phyloP scores from a whole-genome alignment of 2,797 vertebrate species.

The Eremophila alpestris region DNA sequence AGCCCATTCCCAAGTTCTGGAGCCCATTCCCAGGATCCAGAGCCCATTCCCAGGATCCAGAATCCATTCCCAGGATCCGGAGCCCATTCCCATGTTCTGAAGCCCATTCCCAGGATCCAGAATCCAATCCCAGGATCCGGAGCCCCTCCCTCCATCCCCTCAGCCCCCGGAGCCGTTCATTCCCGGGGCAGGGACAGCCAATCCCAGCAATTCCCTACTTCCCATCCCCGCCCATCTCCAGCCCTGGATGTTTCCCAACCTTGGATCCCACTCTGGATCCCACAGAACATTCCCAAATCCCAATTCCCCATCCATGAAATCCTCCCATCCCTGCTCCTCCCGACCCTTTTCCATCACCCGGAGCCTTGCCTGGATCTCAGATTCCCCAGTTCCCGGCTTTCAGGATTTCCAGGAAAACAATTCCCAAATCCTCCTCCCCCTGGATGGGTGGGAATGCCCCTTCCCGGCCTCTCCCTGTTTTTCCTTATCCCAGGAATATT shows the following conservation, averaged over 20 bases:
- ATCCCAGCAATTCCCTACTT: background rate
- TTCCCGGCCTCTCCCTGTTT: background rate
- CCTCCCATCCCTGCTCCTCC: background rate
- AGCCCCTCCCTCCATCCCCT: background rate
- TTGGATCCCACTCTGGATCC: background rate
- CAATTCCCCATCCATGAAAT: background rate
- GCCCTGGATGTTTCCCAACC: accelerated
- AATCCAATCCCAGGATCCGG: no score
- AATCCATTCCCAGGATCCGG: no score
- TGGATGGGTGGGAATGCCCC: background rate
- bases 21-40: no score
- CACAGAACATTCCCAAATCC: background rate
- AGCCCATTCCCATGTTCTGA: no score
- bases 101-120: no score
- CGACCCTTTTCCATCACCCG: background rate
- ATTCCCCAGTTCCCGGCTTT: background rate
- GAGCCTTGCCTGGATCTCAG: background rate
- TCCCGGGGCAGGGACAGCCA: background rate
- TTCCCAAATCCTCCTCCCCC: background rate
- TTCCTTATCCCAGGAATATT: background rate
- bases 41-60: no score
- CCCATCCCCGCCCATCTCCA: background rate
- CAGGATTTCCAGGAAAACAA: background rate
- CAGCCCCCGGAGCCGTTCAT: background rate
- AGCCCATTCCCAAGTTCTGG: background rate